Base-by-base conservation (phyloP, 2,113 vertebrate species). In the Grantiella picta region DNA sequence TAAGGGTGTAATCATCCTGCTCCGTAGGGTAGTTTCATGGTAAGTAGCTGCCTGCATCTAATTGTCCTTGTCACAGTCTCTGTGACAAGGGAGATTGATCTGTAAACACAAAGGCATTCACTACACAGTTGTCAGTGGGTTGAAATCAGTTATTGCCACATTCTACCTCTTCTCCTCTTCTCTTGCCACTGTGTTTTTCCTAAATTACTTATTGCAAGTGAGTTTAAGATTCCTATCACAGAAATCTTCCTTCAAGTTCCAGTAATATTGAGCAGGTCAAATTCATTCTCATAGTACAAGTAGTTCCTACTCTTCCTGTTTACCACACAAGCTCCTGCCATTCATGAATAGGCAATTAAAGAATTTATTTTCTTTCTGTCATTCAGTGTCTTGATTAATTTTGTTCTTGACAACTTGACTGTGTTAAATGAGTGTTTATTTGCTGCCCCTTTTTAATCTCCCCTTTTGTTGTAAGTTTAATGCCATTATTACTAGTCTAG, bases 341-440 rank as follows among this genome's bases (percentile, higher is more conserved):
- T 88, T 96, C 79, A 80, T 70, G 78, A 90, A 86, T 38, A 77
- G 47, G 59, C 87, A 95, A 93, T 96, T 96, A 96, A 96, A 97
- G 71, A 96, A 96, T 96, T 96, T 96, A 69, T 96, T 96, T 90
- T 90, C 90, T 80, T 90, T 82, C 44, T 93, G 94, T 86, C 94
- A 86, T 80, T 93, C 92, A 85, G 38, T 93, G 94, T 92, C 93
- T 93, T 90, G 85, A 96, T 93, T 96, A 92, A 97, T 96, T 94
- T 93, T 94, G 71, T 86, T 93, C 93, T 95, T 93, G 88, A 96
- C 85, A 92, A 85, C 85, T 83, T 94, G 85, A 52, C 90, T 94
- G 75, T 70, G 54, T 64, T 94, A 95, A 95, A 94, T 82, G 71
- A 95, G 75, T 92, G 95, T 91, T 95, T 95, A 95, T 91, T 94